Evolutionary conservation across 2,797 vertebrate species (phyloP).

Genomic region (Onychomys arenicola): DNA sequence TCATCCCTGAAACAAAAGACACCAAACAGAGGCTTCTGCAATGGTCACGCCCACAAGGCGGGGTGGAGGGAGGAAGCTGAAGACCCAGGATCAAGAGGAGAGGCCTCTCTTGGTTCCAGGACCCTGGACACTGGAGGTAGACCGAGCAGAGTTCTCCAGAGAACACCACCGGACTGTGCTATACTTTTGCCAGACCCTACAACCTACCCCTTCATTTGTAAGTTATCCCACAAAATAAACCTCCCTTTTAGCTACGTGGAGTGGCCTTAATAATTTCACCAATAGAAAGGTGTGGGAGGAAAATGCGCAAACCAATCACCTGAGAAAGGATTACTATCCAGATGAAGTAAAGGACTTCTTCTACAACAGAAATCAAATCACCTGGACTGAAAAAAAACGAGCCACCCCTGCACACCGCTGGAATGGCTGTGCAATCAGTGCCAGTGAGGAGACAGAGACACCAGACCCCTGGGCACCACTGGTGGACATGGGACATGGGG

Average conservation of each 20-base stretch:
- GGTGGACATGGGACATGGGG: not conserved
- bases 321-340: not conserved
- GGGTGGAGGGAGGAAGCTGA: too few species aligned
- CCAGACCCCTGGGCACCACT: not conserved
- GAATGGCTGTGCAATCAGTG: not conserved
- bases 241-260: too few species aligned
- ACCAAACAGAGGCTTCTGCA: not conserved
- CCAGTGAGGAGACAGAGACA: not conserved
- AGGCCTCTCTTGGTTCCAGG: too few species aligned
- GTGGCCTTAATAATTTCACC: too few species aligned
- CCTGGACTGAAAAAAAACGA: not conserved
- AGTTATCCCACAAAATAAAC: too few species aligned
- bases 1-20: not conserved
- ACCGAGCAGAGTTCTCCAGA: too few species aligned
- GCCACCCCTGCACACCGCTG: not conserved
- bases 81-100: too few species aligned
- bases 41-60: too few species aligned
- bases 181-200: too few species aligned
- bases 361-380: not conserved
- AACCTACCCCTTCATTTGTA: too few species aligned
- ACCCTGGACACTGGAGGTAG: too few species aligned
- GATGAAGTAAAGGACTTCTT: not conserved
- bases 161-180: too few species aligned
- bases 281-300: not conserved
- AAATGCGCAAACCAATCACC: not conserved